Evolutionary conservation across 1,140 invertebrate species (phyloP).

Genomic region (Vollenhovia emeryi): DNA sequence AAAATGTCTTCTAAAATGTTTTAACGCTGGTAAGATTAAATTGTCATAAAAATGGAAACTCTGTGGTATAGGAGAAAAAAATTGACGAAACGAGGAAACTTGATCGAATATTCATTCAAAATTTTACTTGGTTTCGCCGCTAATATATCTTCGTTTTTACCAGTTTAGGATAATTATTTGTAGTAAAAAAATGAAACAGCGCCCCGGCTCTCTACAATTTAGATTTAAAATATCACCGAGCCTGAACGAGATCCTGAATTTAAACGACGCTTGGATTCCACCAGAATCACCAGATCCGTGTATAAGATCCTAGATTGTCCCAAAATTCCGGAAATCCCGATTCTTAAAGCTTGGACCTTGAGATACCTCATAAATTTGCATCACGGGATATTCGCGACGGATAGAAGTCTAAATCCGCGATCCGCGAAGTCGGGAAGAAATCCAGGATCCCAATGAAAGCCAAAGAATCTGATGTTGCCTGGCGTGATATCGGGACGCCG

Average conservation of each 20-base stretch:
- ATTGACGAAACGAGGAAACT: not conserved
- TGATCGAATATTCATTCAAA: not conserved
- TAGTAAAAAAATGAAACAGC: not conserved
- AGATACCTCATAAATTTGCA: conserved; percentile 46
- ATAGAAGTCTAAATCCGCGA: conserved; percentile 57
- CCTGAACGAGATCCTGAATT: not conserved
- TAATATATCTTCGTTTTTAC: not conserved
- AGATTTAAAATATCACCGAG: not conserved
- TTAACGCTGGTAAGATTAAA: not conserved
- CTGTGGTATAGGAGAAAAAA: not conserved
- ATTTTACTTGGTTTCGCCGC: not conserved
- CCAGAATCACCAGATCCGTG: not conserved
- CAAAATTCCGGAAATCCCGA: conserved; percentile 31
- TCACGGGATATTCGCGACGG: conserved; percentile 46
- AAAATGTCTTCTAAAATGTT: conserved; percentile 14
- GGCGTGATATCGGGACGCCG: conserved; percentile 31
- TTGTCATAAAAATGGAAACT: not conserved
- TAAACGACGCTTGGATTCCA: conserved; percentile 22
- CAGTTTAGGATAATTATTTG: not conserved
- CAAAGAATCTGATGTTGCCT: conserved; percentile 52
- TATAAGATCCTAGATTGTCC: conserved; percentile 27
- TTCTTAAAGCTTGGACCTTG: conserved; percentile 46
- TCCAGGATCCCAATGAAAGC: conserved; percentile 48
- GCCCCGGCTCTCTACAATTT: not conserved
- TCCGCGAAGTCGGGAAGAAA: conserved; percentile 8